phyloP scores from a whole-genome alignment of 2,888 invertebrate genomes.

The Bursaphelenchus okinawaensis region DNA sequence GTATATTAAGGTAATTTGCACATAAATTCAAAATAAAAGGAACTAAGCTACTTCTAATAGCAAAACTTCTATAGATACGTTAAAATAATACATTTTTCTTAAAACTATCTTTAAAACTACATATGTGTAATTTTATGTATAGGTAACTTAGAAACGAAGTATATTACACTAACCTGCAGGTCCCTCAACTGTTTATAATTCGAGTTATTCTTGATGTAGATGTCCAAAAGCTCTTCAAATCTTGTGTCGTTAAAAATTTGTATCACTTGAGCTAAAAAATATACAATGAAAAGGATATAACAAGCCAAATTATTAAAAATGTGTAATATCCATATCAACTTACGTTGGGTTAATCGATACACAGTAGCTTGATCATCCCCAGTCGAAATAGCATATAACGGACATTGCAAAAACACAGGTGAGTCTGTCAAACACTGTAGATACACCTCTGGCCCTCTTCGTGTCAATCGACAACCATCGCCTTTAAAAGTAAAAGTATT shows the following conservation, averaged over 20 bases:
- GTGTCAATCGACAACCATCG: conserved; percentile 13
- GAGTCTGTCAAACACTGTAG: conserved; percentile 28
- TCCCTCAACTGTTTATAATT: background rate
- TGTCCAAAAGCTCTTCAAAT: conserved; percentile 17
- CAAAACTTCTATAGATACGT: background rate
- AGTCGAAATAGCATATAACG: conserved; percentile 21
- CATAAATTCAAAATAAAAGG: background rate
- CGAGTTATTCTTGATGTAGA: background rate
- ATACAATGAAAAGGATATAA: conserved; percentile 9
- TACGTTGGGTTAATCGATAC: conserved; percentile 22
- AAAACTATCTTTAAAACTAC: too few relatives aligned
- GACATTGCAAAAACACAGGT: conserved; percentile 26
- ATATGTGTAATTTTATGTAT: too few relatives aligned
- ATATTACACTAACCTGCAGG: background rate
- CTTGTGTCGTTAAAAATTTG: conserved; percentile 18
- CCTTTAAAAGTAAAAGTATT: conserved; percentile 11
- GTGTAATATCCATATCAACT: too few relatives aligned
- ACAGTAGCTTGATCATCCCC: conserved; percentile 25
- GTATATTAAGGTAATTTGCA: background rate
- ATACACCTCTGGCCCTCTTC: conserved; percentile 15
- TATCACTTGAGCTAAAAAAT: conserved; percentile 16
- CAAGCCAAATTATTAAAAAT: too few relatives aligned
- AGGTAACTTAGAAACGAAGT: too few relatives aligned
- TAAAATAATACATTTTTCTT: too few relatives aligned
- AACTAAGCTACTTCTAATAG: background rate